Evolutionary conservation across 2,888 invertebrate species (phyloP), one percentile per base, ranked within the genome.

Genomic region (Conistra vaccinii): DNA sequence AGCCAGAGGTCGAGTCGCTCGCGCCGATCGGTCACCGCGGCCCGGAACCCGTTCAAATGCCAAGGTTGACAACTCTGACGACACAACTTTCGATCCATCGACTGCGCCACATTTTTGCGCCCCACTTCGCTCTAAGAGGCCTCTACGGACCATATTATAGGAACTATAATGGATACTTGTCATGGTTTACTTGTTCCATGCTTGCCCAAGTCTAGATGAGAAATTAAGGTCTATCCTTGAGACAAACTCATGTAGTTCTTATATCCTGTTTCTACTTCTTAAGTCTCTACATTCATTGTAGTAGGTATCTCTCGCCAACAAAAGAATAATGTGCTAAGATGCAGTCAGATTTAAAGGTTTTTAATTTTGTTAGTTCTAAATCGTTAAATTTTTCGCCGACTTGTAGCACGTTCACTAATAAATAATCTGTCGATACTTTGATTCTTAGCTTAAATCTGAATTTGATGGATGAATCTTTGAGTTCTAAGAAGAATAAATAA

Each of bases 21-120:
- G 87, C 86, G 86, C 86, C 90, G 92, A 90, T 91, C 92, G 94
- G 94, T 91, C 93, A 92, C 91, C 85, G 89, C 88, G 87, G 92
- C 90, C 90, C 96, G 96, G 96, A 96, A 96, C 95, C 95, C 94
- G 93, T 92, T 94, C 94, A 96, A 96, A 96, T 96, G 96, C 96
- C 96, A 96, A 96, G 96, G 96, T 94, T 96, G 96, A 93, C 96
- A 93, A 96, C 94, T 96, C 93, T 95, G 95, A 95, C 96, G 95
- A 95, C 95, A 95, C 94, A 94, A 96, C 96, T 96, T 96, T 96
- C 96, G 93, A 95, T 94, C 92, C 88, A 92, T 92, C 92, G 92
- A 90, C 91, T 92, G 93, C 92, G 95, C 95, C 92, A 95, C 95
- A 96, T 95, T 95, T 95, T 95, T 95, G 94, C 94, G 94, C 94